Conservation (phyloP, 2,797 vertebrate genomes). For the Euthynnus affinis region DNA sequence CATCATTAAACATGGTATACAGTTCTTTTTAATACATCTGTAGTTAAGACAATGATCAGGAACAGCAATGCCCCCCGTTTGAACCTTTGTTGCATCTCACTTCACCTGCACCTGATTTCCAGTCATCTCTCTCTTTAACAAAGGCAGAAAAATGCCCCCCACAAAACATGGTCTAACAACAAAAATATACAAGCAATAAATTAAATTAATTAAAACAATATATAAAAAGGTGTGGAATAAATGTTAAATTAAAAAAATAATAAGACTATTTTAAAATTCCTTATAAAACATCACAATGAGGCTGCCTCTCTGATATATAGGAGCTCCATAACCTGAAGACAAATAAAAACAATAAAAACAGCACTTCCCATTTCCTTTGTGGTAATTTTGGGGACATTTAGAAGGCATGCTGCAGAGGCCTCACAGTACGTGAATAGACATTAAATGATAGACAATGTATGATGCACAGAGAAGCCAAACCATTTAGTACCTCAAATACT, state of each 20-base stretch:
- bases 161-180: background rate
- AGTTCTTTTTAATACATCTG: too few relatives aligned
- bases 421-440: constrained; percentile 49
- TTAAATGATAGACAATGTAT: constrained; percentile 59
- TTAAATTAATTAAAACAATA: background rate
- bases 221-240: background rate
- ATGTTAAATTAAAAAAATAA: background rate
- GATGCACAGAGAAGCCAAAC: constrained; percentile 46
- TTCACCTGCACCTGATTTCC: too few relatives aligned
- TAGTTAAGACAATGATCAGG: too few relatives aligned
- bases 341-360: constrained; percentile 45
- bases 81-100: too few relatives aligned
- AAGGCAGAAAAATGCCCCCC: too few relatives aligned
- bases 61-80: too few relatives aligned
- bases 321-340: constrained; percentile 32
- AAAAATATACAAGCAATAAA: background rate
- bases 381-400: constrained; percentile 61
- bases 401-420: constrained; percentile 42
- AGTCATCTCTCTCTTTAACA: too few relatives aligned
- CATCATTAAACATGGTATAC: too few relatives aligned
- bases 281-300: constrained; percentile 24
- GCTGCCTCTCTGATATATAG: constrained; percentile 17
- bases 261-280: constrained; percentile 16
- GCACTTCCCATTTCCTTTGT: constrained; percentile 57
- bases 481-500: constrained; percentile 56